Base-by-base conservation (phyloP, 2,797 vertebrate species). In the Hyperoplus immaculatus region DNA sequence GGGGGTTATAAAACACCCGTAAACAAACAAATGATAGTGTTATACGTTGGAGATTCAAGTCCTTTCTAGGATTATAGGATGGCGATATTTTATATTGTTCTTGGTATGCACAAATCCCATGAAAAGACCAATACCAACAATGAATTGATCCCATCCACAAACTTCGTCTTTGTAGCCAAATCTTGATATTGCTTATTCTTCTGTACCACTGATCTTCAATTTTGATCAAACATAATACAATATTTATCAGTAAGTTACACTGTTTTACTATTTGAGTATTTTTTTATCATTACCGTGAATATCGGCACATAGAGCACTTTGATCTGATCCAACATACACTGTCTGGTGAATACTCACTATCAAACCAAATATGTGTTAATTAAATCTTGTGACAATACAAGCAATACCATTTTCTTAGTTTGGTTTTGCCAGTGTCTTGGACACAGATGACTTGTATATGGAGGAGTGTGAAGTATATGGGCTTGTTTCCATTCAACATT, bases 21-120 rank as follows among this genome's bases (percentile, higher is more conserved):
- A 55, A 5, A 29, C n/a, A 56, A 69, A 66, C 53, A 77, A 76
- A 72, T 60, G 4, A 41, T 29, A 62, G 39, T 55, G 11, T 45
- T 12, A 47, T 50, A 61, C 46, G 18, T 8, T 15, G 36, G 49
- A 56, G 21, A 38, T 6, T 39, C 4, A 49, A 13, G 13, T 53
- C 13, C 8, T 55, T 18, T 15, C n/a, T 4, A 13, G 10, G 5
- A 63, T 15, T 16, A 29, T 29, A 9, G 16, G 51, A 2, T 43
- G 6, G n/a, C 16, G 2, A 38, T 21, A 64, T n/a, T 18, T 39
- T 12, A 41, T 13, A 13, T 47, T 18, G 16, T 47, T 68, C 5
- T 21, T 36, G 4, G 4, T 10, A 21, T n/a, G 16, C 42, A n/a
- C 12, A 75, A 50, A 71, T 43, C 5, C 18, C 4, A 16, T 45